These are phyloP conservation scores for Prunella strophiata DNA, from an alignment of 2,797 vertebrate species.

Conservation along the genomic window DNA sequence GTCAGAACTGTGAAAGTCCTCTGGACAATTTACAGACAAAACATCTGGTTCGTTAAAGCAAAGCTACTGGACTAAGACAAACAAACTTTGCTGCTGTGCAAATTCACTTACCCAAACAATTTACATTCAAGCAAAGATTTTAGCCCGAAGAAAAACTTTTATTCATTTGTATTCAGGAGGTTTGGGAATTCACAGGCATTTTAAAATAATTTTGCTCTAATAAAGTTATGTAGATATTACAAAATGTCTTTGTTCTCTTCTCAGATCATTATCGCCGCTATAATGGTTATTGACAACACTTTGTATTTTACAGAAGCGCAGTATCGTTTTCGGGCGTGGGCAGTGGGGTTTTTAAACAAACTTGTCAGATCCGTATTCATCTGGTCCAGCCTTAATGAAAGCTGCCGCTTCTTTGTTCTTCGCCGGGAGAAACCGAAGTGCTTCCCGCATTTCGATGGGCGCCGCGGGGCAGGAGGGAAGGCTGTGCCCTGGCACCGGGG, in stretches of 20 bases:
- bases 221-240: constrained; percentile 20
- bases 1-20: constrained; percentile 69
- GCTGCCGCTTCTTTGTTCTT: constrained; percentile 3
- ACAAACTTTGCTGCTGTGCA: constrained; percentile 75
- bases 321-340: not conserved
- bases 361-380: not conserved
- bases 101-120: constrained; percentile 76
- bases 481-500: not conserved
- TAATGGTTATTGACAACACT: constrained; percentile 6
- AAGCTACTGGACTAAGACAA: constrained; percentile 73
- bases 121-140: constrained; percentile 62
- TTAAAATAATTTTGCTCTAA: constrained; percentile 35
- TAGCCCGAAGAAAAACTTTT: constrained; percentile 68
- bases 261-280: not conserved
- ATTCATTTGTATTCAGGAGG: constrained; percentile 56
- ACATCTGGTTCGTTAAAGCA: constrained; percentile 79
- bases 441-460: not conserved
- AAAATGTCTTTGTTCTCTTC: not conserved
- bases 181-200: constrained; percentile 41
- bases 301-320: not conserved
- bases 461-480: not conserved
- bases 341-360: not conserved
- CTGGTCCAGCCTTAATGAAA: not conserved
- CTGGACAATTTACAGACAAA: constrained; percentile 75
- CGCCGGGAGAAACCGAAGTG: not conserved